A percentile compares a stretch with the other conserved stretches of the same genome.
Conservation (phyloP, 2,888 invertebrate genomes). For the Proisotoma minuta region DNA sequence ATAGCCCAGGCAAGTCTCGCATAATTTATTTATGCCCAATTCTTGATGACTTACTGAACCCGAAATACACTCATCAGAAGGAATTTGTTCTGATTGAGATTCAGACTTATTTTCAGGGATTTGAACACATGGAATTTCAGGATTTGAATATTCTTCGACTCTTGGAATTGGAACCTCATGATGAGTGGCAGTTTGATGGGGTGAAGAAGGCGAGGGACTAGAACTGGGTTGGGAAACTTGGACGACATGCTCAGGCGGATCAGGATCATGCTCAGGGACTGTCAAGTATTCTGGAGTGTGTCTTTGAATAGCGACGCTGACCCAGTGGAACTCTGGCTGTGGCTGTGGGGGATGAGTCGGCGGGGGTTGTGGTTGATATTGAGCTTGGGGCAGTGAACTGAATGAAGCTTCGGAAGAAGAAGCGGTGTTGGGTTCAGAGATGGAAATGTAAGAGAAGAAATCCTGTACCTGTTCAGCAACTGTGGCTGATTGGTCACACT, state of each 20-base stretch:
- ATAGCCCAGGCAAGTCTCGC: too few species aligned
- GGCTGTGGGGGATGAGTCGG: background rate
- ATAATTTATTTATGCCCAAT: too few species aligned
- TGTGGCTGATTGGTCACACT: conserved; percentile 35
- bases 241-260: background rate
- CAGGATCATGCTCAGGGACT: background rate
- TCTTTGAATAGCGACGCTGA: conserved; percentile 40
- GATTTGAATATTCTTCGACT: too few species aligned
- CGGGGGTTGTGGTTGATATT: conserved; percentile 18
- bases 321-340: conserved; percentile 46
- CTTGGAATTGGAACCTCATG: too few species aligned
- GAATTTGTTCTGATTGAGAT: too few species aligned
- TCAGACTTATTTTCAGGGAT: too few species aligned
- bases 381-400: background rate
- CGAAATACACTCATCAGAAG: too few species aligned
- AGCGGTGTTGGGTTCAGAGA: conserved; percentile 25
- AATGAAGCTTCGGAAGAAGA: conserved; percentile 20
- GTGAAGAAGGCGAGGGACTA: conserved; percentile 15
- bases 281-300: conserved; percentile 34
- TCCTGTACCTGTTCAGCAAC: conserved; percentile 42
- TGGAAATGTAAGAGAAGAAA: conserved; percentile 37
- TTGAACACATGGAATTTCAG: too few species aligned
- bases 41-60: too few species aligned
- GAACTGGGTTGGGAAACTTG: conserved; percentile 1
- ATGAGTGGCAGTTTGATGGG: background rate